phyloP scores from a whole-genome alignment of 2,888 invertebrate species.

The Metallyticus violacea region DNA sequence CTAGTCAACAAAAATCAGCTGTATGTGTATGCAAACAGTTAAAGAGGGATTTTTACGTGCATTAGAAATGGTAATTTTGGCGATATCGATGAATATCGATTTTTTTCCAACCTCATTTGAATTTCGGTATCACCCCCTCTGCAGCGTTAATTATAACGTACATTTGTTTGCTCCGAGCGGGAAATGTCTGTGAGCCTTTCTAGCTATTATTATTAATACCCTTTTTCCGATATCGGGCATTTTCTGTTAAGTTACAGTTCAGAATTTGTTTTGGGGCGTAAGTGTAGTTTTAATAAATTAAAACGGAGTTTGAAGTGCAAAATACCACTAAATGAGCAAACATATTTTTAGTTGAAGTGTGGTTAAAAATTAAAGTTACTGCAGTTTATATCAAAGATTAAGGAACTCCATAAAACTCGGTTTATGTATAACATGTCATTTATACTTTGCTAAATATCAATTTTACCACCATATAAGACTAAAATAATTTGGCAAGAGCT shows the following conservation, averaged over 20 bases:
- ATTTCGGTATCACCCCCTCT: background rate
- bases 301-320: background rate
- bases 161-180: background rate
- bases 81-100: background rate
- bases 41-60: background rate
- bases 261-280: background rate
- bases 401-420: too few species aligned
- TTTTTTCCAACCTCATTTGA: background rate
- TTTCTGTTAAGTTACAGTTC: background rate
- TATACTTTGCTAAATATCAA: too few species aligned
- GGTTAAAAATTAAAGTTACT: too few species aligned
- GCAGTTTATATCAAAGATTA: too few species aligned
- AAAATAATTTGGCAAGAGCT: too few species aligned
- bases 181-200: background rate
- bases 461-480: too few species aligned
- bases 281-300: background rate
- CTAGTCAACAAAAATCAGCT: too few species aligned
- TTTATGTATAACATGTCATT: too few species aligned
- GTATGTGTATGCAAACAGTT: too few species aligned
- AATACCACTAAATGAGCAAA: background rate
- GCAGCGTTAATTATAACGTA: background rate
- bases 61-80: background rate
- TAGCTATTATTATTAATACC: background rate
- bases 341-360: too few species aligned
- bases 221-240: background rate